A percentile compares a stretch with the other conserved stretches of the same genome.
Evolutionary conservation across 2,797 vertebrate genomes (phyloP).

Genomic region (Octomys mimax): DNA sequence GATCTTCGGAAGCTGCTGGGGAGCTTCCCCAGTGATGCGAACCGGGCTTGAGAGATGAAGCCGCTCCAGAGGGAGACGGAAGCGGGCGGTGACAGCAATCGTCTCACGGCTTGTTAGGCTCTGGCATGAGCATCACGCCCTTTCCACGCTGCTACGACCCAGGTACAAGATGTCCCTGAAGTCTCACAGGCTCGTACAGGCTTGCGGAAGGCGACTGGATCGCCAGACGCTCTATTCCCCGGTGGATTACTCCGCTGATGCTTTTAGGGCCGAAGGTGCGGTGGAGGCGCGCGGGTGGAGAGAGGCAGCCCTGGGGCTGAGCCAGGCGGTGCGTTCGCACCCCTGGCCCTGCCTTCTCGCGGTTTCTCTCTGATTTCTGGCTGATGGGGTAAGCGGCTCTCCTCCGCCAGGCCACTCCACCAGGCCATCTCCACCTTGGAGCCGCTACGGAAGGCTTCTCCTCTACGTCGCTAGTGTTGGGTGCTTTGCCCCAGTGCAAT

Average conservation of each 20-base stretch:
- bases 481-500: neutral
- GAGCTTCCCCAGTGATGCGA: neutral
- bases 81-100: neutral
- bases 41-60: neutral
- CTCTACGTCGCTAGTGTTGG: neutral
- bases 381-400: neutral
- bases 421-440: neutral
- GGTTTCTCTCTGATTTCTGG: neutral
- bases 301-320: neutral
- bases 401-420: neutral
- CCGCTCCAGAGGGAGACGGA: neutral
- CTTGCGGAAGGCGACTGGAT: neutral
- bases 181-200: neutral
- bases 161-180: neutral
- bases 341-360: neutral
- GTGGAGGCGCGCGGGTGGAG: no score
- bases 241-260: neutral
- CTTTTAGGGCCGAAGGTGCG: neutral
- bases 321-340: rapidly evolving
- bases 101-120: neutral
- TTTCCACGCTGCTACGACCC: neutral
- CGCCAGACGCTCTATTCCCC: neutral
- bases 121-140: neutral
- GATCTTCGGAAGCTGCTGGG: neutral
- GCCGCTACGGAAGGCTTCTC: neutral